Evolutionary conservation across 35 echinoderm and acorn worm species (phyloP).

Genomic region (Apostichopus californicus): DNA sequence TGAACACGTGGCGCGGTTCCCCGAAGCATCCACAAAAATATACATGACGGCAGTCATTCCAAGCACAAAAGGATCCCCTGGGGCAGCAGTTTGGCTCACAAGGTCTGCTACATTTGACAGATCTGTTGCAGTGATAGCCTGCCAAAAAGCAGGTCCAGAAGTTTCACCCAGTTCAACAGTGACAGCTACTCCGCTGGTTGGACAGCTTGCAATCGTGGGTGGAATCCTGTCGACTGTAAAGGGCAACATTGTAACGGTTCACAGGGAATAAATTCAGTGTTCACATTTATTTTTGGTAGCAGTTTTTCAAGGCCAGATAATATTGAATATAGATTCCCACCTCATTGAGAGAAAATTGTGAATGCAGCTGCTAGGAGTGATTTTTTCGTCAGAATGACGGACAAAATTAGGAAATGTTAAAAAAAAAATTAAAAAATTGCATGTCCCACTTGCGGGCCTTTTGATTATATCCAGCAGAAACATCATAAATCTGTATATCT

Average conservation of each 20-base stretch:
- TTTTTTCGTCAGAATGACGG: too few species aligned
- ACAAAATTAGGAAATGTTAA: too few species aligned
- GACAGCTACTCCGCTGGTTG: not conserved
- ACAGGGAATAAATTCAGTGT: not conserved
- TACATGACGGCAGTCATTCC: conserved; percentile 46
- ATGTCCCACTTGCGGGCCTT: too few species aligned
- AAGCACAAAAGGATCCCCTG: conserved; percentile 56
- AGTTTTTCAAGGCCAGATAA: too few species aligned
- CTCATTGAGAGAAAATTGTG: not conserved
- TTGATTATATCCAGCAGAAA: too few species aligned
- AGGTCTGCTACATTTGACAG: conserved; percentile 43
- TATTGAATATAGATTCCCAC: not conserved
- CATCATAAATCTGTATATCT: too few species aligned
- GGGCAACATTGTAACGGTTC: not conserved
- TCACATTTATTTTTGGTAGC: not conserved
- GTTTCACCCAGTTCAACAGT: conserved; percentile 36
- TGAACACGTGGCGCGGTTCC: not conserved
- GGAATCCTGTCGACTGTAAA: conserved; percentile 7
- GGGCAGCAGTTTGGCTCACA: conserved; percentile 15
- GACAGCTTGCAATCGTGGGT: conserved; percentile 32
- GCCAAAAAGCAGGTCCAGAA: conserved; percentile 58
- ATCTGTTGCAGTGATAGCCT: conserved; percentile 59
- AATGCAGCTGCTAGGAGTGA: not conserved
- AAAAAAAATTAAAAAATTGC: too few species aligned
- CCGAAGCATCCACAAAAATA: not conserved